Evolutionary conservation across 2,888 invertebrate species (phyloP), one percentile per base, ranked within the genome.

Genomic region (Hypomecis atomaria): DNA sequence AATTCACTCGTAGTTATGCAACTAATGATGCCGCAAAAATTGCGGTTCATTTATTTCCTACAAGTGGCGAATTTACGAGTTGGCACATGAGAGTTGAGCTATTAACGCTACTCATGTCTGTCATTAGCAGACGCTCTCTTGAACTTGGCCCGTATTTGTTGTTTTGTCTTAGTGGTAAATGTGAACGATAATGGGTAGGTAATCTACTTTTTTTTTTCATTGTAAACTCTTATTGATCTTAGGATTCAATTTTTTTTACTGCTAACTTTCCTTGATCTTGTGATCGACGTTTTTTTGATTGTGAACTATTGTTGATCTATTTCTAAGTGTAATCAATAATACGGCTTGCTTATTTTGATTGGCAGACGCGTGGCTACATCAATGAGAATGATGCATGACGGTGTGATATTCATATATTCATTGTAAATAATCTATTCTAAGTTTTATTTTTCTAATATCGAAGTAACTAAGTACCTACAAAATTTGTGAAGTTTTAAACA

Each of bases 111-210:
- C 63, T 52, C 65, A 62, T 67, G 60, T 60, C 62, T 67, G 68
- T 72, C 66, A 71, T 72, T 72, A 71, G 54, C 53, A 54, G 43
- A 54, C 67, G 61, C 65, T 62, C 37, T 70, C 61, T 68, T 72
- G 71, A 72, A 72, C 72, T 72, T 72, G 72, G 71, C 72, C 71
- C 62, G 44, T 59, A 65, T 65, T 64, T 69, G 49, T 61, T 69
- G 62, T 65, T 65, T 63, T 61, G 49, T 59, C 40, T 49, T 54
- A 53, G 52, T 50, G 47, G 37, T 13, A 45, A 58, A 58, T 53
- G 33, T 13, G 44, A 37, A 34, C 36, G 34, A 49, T 42, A 48
- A 58, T 49, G 4, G 59, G 42, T 13, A 52, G 54, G 54, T 42
- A 38, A 11, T 59, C 61, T 69, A 11, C 48, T 37, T 38, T 59